Base-by-base conservation (phyloP, 2,888 invertebrate species). In the Carabus problematicus region DNA sequence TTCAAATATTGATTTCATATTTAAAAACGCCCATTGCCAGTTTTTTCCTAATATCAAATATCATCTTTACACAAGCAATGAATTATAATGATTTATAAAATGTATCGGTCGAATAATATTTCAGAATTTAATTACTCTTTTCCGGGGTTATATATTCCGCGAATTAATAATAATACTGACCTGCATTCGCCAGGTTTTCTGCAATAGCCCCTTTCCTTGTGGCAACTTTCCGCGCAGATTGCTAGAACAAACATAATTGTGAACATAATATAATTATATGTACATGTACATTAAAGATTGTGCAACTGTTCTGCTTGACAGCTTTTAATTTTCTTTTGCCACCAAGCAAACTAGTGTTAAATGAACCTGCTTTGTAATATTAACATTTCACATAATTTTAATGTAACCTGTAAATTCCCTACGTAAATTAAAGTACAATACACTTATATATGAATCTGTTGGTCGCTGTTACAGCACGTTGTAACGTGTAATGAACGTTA, bases 151-250 rank as follows among this genome's bases (percentile, higher is more conserved):
- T 29, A 29, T 29, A 29, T 29, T 29, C 29, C 29, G 6, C 3
- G 29, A 29, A 56, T 56, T 56, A 56, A 29, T 18, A 29, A 18
- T 14, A 18, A 14, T 47, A 82, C 82, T 84, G 79, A 89, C 89
- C 88, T 85, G 84, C 93, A 93, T 77, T 91, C 91, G 58, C 89
- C 88, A 0, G 93, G 93, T 75, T 83, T 90, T 75, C 89, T 85
- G 82, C 97, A 97, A 81, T 90, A 92, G 1, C 96, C 97, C 69
- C 92, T 88, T 77, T 92, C 91, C 71, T 87, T 86, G 81, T 92
- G 91, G 79, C 97, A 97, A 6, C 91, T 92, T 16, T 89, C 82
- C 0, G 92, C 86, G 78, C 97, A 97, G 64, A 95, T 88, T 0
- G 96, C 96, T 97, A 82, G 12, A 84, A 80, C 54, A 63, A 71